Evolutionary conservation across 2,797 vertebrate species (phyloP).

Genomic region (Zenarchopterus dispar): DNA sequence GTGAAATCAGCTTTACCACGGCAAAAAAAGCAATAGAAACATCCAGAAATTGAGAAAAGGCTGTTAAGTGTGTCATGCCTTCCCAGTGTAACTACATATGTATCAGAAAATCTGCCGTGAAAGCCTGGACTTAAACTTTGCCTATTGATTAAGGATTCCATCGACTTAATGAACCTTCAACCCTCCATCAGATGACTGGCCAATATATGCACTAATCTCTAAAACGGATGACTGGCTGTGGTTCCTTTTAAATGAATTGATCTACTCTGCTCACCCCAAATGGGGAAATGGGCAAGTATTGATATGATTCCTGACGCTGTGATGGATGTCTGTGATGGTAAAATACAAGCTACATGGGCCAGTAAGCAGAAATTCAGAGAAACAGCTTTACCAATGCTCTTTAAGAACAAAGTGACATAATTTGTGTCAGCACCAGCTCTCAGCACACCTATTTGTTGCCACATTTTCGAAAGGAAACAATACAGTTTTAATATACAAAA

Average conservation of each 20-base stretch:
- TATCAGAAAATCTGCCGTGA: constrained; percentile 56
- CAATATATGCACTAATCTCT: constrained; percentile 91
- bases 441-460: constrained; percentile 40
- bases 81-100: constrained; percentile 56
- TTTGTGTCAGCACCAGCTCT: constrained; percentile 58
- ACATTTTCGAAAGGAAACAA: constrained; percentile 14
- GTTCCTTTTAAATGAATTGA: constrained; percentile 89
- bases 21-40: constrained; percentile 44
- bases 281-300: constrained; percentile 86
- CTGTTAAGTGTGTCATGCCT: constrained; percentile 41
- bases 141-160: constrained; percentile 97
- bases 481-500: constrained; percentile 1
- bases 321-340: constrained; percentile 84
- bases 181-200: constrained; percentile 88
- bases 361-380: constrained; percentile 64
- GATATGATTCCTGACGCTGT: constrained; percentile 83
- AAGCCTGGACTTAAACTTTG: constrained; percentile 86
- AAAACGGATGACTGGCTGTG: constrained; percentile 88
- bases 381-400: constrained; percentile 57
- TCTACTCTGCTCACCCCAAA: constrained; percentile 85
- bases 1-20: constrained; percentile 26
- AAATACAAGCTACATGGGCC: constrained; percentile 76
- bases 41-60: constrained; percentile 24
- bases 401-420: constrained; percentile 69
- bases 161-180: constrained; percentile 95